Base-by-base conservation (phyloP, 2,888 invertebrate genomes). In the Tenthredo mesomela region DNA sequence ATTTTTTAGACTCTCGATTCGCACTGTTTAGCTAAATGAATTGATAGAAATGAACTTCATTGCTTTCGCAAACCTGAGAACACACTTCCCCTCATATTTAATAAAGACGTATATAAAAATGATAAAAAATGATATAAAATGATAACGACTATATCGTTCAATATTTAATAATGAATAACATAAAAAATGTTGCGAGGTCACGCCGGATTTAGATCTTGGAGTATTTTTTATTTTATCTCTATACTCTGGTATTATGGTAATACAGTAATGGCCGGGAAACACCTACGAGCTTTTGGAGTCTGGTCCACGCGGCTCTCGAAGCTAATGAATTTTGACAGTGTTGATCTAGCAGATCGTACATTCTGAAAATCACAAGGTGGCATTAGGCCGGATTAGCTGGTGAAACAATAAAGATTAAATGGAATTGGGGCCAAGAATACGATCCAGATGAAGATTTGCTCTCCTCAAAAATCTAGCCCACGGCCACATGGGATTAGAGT, bases 341-440 rank as follows among this genome's bases (percentile, higher is more conserved):
- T 82, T 29, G 9, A 80, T 40, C 80, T 29, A 33, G 71, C 71
- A 25, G 71, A 43, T 21, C 21, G 67, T 50, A 43, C 43, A 47
- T 18, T 29, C 25, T 21, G 47, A 65, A 43, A 82, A 70, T 67
- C 67, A 82, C 43, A 33, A 43, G 33, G 82, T 1, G 43, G 67
- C 21, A 65, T 67, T 70, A 43, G 82, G 61, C 18, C 43, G 70
- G 82, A 82, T 82, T 82, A 82, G 10, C 67, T 40, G 10, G 43
- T 47, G 82, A 82, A 82, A 82, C 82, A 82, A 82, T 82, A 67
- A 82, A 82, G 82, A 82, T 82, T 82, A 82, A 15, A 47, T 67
- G 29, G 70, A 47, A 82, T 82, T 70, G 70, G 33, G 82, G 67
- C 67, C 67, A 47, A 43, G 47, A 67, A 15, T 50, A 58, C 29